Conservation (phyloP, 2,113 vertebrate species). For the Tringa solitaria region DNA sequence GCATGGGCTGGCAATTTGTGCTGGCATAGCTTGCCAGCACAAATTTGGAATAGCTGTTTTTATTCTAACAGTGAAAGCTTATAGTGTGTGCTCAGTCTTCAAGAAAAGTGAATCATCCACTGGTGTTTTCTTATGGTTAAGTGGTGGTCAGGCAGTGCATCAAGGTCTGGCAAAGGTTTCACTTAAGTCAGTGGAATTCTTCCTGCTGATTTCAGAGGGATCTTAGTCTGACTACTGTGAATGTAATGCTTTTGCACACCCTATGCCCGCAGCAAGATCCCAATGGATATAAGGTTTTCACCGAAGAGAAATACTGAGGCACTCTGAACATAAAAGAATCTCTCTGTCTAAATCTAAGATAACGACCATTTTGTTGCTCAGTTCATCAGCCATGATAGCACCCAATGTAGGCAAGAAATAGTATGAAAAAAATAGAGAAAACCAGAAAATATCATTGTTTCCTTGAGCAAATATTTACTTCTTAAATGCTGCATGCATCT, state of each 20-base stretch:
- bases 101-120: background rate
- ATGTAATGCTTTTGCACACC: background rate
- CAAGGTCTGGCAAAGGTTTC: background rate
- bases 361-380: background rate
- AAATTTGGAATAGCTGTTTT: background rate
- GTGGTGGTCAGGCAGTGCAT: background rate
- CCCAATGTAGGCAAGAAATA: background rate
- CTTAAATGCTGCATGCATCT: background rate
- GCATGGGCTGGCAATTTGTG: no score
- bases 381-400: background rate
- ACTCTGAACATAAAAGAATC: background rate
- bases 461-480: background rate
- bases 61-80: background rate
- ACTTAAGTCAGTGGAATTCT: background rate
- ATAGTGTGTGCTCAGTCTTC: background rate
- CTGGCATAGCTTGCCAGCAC: no score
- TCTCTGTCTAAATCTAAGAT: background rate
- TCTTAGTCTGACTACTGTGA: background rate
- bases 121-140: background rate
- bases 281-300: background rate
- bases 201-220: background rate
- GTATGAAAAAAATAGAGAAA: background rate
- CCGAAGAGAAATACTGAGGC: background rate
- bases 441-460: background rate
- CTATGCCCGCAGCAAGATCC: background rate